Evolutionary conservation across 2,113 vertebrate species (phyloP).

Genomic region (Scartelaos histophorus): DNA sequence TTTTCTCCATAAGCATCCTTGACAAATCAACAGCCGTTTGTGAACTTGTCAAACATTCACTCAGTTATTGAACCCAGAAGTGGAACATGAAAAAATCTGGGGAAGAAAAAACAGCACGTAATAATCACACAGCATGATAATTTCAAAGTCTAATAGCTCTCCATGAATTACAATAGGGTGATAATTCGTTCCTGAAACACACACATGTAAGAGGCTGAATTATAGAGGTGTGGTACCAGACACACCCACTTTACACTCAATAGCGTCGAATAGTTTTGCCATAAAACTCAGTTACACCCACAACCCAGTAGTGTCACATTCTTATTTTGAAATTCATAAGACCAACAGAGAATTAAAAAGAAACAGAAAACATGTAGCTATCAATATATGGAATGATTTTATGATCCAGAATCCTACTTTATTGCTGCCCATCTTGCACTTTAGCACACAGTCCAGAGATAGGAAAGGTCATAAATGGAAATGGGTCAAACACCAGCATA

Average conservation of each 20-base stretch:
- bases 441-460: background rate
- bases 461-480: background rate
- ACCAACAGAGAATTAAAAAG: background rate
- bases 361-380: slow-evolving; percentile 5
- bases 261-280: slow-evolving; percentile 25
- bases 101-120: slow-evolving; percentile 12
- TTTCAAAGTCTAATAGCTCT: background rate
- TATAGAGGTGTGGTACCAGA: slow-evolving; percentile 1
- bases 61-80: slow-evolving; percentile 25
- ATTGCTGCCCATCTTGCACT: background rate
- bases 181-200: background rate
- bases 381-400: background rate
- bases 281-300: slow-evolving; percentile 5
- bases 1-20: slow-evolving; percentile 97
- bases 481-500: background rate
- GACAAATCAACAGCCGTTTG: slow-evolving; percentile 34
- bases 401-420: background rate
- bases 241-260: background rate
- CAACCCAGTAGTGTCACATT: background rate
- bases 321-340: background rate
- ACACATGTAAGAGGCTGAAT: background rate
- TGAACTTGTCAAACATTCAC: slow-evolving; percentile 35
- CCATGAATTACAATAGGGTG: background rate
- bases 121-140: no score
- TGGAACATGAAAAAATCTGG: slow-evolving; percentile 26